Conservation (phyloP, 2,113 vertebrate species). For the Hippoglossus stenolepis region DNA sequence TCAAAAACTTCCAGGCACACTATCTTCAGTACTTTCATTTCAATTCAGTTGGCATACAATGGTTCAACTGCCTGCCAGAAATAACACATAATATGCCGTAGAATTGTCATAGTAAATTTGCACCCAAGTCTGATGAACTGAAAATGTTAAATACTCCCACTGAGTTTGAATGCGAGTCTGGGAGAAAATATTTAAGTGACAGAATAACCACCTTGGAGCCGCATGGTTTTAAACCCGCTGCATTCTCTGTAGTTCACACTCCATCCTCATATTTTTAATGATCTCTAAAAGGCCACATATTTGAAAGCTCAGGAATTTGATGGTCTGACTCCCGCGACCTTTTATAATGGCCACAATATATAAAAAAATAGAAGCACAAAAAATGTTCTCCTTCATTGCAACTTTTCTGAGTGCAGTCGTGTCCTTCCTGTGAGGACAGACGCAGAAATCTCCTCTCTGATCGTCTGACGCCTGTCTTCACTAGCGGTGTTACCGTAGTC, state of each 20-base stretch:
- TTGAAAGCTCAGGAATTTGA: background rate
- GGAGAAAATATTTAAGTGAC: background rate
- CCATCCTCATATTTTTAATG: background rate
- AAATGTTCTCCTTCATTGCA: background rate
- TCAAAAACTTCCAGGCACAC: slow-evolving; percentile 19
- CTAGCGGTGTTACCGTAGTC: background rate
- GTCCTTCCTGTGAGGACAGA: background rate
- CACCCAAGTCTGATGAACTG: slow-evolving; percentile 15
- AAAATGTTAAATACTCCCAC: background rate
- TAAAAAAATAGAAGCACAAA: too few species aligned
- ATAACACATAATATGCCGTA: slow-evolving; percentile 2
- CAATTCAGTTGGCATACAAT: slow-evolving; percentile 1
- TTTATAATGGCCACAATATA: background rate
- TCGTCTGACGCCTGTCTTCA: slow-evolving; percentile 18
- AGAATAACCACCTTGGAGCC: background rate
- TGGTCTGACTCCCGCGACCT: background rate
- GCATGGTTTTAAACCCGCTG: background rate
- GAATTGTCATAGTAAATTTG: background rate
- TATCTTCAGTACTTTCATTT: background rate
- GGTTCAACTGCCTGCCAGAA: background rate
- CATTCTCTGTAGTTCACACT: background rate
- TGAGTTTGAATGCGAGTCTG: slow-evolving; percentile 8
- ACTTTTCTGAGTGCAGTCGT: background rate
- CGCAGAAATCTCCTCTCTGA: slow-evolving; percentile 3
- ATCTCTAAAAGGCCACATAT: slow-evolving; percentile 17